Evolutionary conservation across 2,888 invertebrate genomes (phyloP), one percentile per base, ranked within the genome.

Genomic region (Apamea sordens): DNA sequence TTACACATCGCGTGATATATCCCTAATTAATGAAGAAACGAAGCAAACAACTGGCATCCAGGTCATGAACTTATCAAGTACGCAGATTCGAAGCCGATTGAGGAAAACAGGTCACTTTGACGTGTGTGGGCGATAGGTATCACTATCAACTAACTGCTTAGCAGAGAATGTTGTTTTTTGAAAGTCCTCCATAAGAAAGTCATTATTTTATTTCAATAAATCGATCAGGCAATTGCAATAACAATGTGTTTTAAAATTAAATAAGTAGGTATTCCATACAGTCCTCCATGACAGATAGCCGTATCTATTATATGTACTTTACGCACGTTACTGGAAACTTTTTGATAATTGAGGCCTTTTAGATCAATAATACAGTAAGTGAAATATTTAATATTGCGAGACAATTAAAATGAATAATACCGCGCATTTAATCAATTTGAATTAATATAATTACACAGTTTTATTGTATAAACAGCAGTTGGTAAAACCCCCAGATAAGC

Each of bases 401-500:
- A 68, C 44, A 61, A 73, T 56, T 47, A 32, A 53, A 47, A 73
- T 70, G 0, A 77, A 72, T 59, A 59, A 56, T 24, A 65, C 56
- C 10, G 44, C 28, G 21, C 53, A 36, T 67, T 32, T 63, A 79
- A 80, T 59, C 44, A 70, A 56, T 67, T 76, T 15, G 41, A 72
- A 76, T 82, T 77, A 83, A 36, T 77, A 79, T 75, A 83, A 85
- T 86, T 84, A 84, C 36, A 85, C 67, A 77, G 82, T 82, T 80
- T 65, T 77, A 76, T 64, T 77, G 68, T 73, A 32, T 53, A 73
- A 64, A 71, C 77, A 75, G 36, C 15, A 72, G 53, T 41, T 79
- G 88, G 88, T 85, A 86, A 88, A 88, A 83, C 86, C 88, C 87
- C 80, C 63, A 61, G 83, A 86, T 83, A 82, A 85, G 68, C 74